Evolutionary conservation across 2,797 vertebrate species (phyloP).

Genomic region (Hoplostethus atlanticus): DNA sequence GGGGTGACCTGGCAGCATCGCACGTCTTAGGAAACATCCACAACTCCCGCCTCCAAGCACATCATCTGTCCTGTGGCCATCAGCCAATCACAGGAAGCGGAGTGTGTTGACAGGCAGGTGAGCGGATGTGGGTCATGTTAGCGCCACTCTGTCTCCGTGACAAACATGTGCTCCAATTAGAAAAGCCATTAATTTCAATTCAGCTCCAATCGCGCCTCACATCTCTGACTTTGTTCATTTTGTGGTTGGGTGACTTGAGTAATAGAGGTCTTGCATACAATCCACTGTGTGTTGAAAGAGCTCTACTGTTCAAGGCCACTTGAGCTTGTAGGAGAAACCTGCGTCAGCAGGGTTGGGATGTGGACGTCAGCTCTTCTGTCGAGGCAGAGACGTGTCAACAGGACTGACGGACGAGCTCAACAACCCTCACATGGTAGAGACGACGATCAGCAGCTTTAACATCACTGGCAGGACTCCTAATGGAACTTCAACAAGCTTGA

Average conservation of each 20-base stretch:
- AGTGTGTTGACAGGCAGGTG: slow-evolving; percentile 29
- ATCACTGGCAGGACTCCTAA: too few relatives aligned
- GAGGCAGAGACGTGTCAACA: too few relatives aligned
- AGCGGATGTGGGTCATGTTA: slow-evolving; percentile 56
- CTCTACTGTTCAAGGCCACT: slow-evolving; percentile 50
- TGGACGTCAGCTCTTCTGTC: too few relatives aligned
- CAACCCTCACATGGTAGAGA: too few relatives aligned
- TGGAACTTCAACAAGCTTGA: too few relatives aligned
- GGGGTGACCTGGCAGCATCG: too few relatives aligned
- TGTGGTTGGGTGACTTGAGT: slow-evolving; percentile 74
- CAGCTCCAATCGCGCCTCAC: slow-evolving; percentile 43
- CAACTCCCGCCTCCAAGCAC: slow-evolving; percentile 15
- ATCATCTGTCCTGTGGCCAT: slow-evolving; percentile 34
- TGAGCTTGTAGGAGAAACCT: slow-evolving; percentile 41
- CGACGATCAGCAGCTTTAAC: too few relatives aligned
- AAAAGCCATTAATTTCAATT: slow-evolving; percentile 77
- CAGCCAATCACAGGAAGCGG: slow-evolving; percentile 47
- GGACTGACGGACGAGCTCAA: too few relatives aligned
- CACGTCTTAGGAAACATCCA: slow-evolving; percentile 4
- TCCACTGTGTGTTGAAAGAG: slow-evolving; percentile 52
- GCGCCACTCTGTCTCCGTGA: slow-evolving; percentile 64
- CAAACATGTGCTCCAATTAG: slow-evolving; percentile 79
- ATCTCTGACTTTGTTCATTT: slow-evolving; percentile 77
- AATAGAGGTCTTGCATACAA: slow-evolving; percentile 66
- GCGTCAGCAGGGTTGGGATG: slow-evolving; percentile 48